Conservation (phyloP, 2,797 vertebrate genomes). For the Cyprinella venusta region DNA sequence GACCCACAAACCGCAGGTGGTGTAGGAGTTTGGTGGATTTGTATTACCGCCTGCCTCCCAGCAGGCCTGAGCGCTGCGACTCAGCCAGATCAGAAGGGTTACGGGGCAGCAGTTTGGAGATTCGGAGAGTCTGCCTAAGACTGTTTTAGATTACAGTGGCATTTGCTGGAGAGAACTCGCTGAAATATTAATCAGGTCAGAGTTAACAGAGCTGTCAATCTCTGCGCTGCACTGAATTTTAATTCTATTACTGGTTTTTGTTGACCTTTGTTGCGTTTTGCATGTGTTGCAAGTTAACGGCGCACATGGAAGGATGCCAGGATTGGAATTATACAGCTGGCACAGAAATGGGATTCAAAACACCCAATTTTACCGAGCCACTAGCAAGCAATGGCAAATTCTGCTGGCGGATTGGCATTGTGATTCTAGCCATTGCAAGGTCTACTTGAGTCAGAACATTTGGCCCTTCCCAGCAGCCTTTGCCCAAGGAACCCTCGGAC, state of each 20-base stretch:
- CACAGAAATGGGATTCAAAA: not conserved
- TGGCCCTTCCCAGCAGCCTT: constrained; percentile 61
- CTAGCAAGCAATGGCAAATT: not conserved
- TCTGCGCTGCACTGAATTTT: constrained; percentile 48
- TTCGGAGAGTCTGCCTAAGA: constrained; percentile 55
- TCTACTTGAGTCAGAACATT: constrained; percentile 72
- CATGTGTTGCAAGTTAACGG: constrained; percentile 3
- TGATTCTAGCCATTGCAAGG: constrained; percentile 25
- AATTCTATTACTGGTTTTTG: constrained; percentile 49
- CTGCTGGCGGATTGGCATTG: not conserved
- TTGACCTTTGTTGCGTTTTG: constrained; percentile 39
- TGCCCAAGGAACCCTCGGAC: constrained; percentile 65
- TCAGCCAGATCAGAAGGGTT: constrained; percentile 59
- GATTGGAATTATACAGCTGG: constrained; percentile 32
- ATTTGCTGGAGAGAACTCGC: constrained; percentile 61
- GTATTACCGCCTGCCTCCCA: constrained; percentile 42
- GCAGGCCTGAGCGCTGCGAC: constrained; percentile 60
- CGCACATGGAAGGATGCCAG: not conserved
- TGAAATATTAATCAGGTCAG: constrained; percentile 75
- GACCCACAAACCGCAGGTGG: constrained; percentile 60
- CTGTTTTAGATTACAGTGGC: constrained; percentile 69
- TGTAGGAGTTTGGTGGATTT: constrained; percentile 62
- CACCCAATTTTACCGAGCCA: not conserved
- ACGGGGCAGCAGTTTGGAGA: constrained; percentile 57
- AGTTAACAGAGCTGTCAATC: constrained; percentile 75